Evolutionary conservation across 53 echinoderm and acorn worm species (phyloP), one percentile per base, ranked within the genome.

Genomic region (Holothuria scabra): DNA sequence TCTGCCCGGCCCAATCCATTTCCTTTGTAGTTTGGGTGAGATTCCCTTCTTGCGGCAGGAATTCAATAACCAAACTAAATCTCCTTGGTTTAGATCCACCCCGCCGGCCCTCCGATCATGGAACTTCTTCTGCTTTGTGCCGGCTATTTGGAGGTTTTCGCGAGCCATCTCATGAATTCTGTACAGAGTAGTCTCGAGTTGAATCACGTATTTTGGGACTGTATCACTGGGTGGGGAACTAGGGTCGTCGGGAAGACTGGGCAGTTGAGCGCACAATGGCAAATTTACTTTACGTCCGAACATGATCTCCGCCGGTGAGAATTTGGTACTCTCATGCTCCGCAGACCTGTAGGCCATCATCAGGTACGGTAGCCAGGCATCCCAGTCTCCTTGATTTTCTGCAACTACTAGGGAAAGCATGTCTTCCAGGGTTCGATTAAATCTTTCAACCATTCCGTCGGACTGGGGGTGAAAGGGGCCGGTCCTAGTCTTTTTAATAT

Each of bases 1-100:
- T 13, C 8, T 25, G 12, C 79, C 56, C 8, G 79, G 79, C 22
- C 79, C 79, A 78, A 56, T 56, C 79, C 79, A 78, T 29, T 29
- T 56, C 56, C 28, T 25, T 1, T 49, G 52, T 33, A 78, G 31
- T 56, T 78, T 78, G 13, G 79, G 79, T n/a, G 79, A 78, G 2
- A 78, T 19, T 20, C 58, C 79, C 7, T 24, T 58, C 30, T 55
- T 79, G 25, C 6, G 56, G 28, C 0, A 19, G 0, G 57, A 56
- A 26, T 57, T 79, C 10, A 58, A 11, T 19, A 79, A 20, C 56
- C 79, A 79, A 23, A n/a, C n/a, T n/a, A n/a, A n/a, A n/a, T n/a
- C n/a, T n/a, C n/a, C n/a, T 56, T 58, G 14, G 28, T 0, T 14
- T 79, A 56, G n/a, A n/a, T 52, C 78, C 78, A 21, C 21, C 8